Evolutionary conservation across 1,140 invertebrate species (phyloP), one percentile per base, ranked within the genome.

Genomic region (Eufriesea mexicana): DNA sequence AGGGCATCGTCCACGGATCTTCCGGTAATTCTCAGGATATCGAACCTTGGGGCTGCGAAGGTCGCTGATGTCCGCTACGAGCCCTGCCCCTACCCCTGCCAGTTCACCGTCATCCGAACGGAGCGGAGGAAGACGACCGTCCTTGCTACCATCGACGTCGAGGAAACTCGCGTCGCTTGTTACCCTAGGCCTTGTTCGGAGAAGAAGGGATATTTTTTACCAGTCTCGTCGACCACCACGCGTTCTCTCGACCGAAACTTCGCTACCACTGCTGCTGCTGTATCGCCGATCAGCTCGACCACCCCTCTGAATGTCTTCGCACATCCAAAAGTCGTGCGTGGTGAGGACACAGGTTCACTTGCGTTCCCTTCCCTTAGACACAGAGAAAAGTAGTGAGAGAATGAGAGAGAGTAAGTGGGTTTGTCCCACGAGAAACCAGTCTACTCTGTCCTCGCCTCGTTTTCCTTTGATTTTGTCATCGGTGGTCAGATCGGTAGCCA

Each of bases 281-380:
- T 76, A 83, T 61, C 82, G 70, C 51, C 51, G 72, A 87, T 84
- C 83, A 89, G 84, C 89, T 89, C 90, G 91, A 86, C 77, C 86
- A 90, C 88, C 78, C 80, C 92, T 93, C 92, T 92, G 92, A 94
- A 94, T 94, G 93, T 94, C 92, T 93, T 94, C 91, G 86, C 92
- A 93, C 91, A 93, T 93, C 89, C 92, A 92, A 91, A 93, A 93
- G 90, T 91, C 90, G 92, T 93, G 93, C 91, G 90, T 92, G 93
- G 92, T 92, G 89, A 93, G 92, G 79, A 78, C 28, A 84, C 77
- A 80, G 77, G 70, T 84, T 79, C 66, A 84, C 20, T 78, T 42
- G 28, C 61, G 10, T 9, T n/a, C 4, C 47, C 8, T 14, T 62
- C 35, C 2, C 9, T 20, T 62, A 35, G 1, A 35, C 35, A 35